Conservation (phyloP, 2,888 invertebrate genomes). For the Tuta absoluta region DNA sequence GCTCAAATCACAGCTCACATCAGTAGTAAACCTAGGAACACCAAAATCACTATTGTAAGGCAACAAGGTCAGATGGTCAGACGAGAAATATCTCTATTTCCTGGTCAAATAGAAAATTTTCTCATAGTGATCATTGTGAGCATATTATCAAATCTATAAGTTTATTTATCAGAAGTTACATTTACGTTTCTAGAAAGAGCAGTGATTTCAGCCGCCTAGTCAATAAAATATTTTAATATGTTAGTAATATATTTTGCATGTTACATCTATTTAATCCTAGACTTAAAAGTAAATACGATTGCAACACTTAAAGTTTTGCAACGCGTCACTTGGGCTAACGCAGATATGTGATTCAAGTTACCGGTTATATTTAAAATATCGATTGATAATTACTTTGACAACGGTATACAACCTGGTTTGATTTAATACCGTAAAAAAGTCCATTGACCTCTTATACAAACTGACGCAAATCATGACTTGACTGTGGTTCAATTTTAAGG, state of each 20-base stretch:
- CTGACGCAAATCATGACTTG: too few species aligned
- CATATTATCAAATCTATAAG: neutral
- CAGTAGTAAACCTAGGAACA: neutral
- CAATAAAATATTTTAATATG: slow-evolving; percentile 32
- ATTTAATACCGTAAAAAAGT: too few species aligned
- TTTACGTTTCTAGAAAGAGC: neutral
- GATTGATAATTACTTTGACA: too few species aligned
- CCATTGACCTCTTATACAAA: too few species aligned
- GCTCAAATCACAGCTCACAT: slow-evolving; percentile 27
- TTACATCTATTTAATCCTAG: slow-evolving; percentile 68
- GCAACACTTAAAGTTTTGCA: slow-evolving; percentile 75
- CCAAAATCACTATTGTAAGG: too few species aligned
- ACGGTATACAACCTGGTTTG: too few species aligned
- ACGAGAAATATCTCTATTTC: too few species aligned
- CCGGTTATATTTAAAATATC: neutral
- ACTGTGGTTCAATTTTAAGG: too few species aligned
- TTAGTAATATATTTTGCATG: slow-evolving; percentile 60
- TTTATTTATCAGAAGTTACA: too few species aligned
- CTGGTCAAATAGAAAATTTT: too few species aligned
- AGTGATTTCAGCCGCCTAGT: slow-evolving; percentile 23
- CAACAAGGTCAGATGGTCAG: too few species aligned
- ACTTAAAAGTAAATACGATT: slow-evolving; percentile 69
- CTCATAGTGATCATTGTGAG: neutral
- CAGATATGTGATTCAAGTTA: neutral
- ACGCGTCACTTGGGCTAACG: slow-evolving; percentile 56